Evolutionary conservation across 2,113 vertebrate genomes (phyloP).

Genomic region (Galeopterus variegatus): DNA sequence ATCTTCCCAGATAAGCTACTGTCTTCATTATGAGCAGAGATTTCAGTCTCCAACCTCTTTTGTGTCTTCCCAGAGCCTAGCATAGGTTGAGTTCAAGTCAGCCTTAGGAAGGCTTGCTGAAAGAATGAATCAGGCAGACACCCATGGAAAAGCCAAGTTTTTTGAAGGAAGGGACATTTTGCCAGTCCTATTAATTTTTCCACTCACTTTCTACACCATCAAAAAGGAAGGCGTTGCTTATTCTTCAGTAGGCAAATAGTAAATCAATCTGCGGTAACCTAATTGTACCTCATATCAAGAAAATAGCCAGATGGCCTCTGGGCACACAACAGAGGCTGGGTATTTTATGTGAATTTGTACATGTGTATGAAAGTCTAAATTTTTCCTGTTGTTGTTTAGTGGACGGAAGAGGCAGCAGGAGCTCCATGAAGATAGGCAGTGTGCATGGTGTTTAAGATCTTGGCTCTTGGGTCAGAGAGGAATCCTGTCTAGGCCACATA

Average conservation of each 20-base stretch:
- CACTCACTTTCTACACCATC: slow-evolving; percentile 71
- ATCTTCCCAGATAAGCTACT: neutral
- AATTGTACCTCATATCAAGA: slow-evolving; percentile 69
- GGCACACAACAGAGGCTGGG: neutral
- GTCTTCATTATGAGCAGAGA: neutral
- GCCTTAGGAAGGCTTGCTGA: slow-evolving; percentile 23
- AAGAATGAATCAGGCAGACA: slow-evolving; percentile 65
- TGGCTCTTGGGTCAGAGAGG: neutral
- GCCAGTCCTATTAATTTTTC: slow-evolving; percentile 71
- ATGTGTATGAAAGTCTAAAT: neutral
- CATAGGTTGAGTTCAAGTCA: neutral
- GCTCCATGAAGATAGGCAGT: neutral
- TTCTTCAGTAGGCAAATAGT: slow-evolving; percentile 71
- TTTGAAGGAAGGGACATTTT: slow-evolving; percentile 59
- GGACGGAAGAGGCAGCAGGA: neutral
- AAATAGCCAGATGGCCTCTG: slow-evolving; percentile 41
- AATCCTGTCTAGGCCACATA: neutral
- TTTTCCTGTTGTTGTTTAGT: slow-evolving; percentile 44
- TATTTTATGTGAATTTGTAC: slow-evolving; percentile 27
- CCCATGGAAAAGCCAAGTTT: slow-evolving; percentile 72
- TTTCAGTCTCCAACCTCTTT: neutral
- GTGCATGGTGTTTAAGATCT: neutral
- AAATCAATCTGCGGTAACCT: slow-evolving; percentile 62
- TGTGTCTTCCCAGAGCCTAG: neutral
- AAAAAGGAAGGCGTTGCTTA: slow-evolving; percentile 72